Base-by-base conservation (phyloP, 2,888 invertebrate species). In the Amphipoea oculea region DNA sequence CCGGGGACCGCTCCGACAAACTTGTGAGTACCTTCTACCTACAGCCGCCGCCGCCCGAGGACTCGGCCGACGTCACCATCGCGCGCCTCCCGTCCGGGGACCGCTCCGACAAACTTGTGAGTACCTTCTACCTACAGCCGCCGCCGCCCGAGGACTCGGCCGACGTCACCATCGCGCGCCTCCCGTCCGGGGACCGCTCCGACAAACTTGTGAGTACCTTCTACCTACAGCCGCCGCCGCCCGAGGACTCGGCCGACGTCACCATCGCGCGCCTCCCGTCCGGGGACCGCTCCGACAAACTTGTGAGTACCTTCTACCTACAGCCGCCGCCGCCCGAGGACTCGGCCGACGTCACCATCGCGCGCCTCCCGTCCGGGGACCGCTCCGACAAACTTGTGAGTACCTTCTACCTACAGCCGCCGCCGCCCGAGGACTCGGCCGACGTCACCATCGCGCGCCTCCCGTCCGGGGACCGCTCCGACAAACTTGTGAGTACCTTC, bases 301-400 rank as follows among this genome's bases (percentile, higher is more conserved):
- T 36, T 2, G 99, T 88, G 99, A 99, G 95, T 99, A 99, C 96
- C 29, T 29, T 29, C 29, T 29, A 29, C 29, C 0, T 29, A 90
- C 98, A 99, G 94, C 99, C 99, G 79, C 99, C 99, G 85, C 99
- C 99, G 79, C 99, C 99, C 0, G 99, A 99, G 96, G 98, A 99
- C 95, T 98, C 98, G 93, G 98, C 98, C 3, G 99, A 98, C 94
- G 98, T 98, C 86, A 97, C 98, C 89, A 98, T 98, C 91, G 99
- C 98, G 54, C 96, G 99, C 84, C 97, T 99, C 92, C 99, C 99
- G 75, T 98, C 98, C 90, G 99, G 99, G 68, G 98, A 98, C 97
- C 97, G 98, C 88, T 98, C 98, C 89, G 99, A 99, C 90, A 99
- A 99, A 97, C 97, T 36, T 2, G 99, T 88, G 99, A 99, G 95